Evolutionary conservation across 2,888 invertebrate genomes (phyloP), one percentile per base, ranked within the genome.

Genomic region (Drosophila mulleri): DNA sequence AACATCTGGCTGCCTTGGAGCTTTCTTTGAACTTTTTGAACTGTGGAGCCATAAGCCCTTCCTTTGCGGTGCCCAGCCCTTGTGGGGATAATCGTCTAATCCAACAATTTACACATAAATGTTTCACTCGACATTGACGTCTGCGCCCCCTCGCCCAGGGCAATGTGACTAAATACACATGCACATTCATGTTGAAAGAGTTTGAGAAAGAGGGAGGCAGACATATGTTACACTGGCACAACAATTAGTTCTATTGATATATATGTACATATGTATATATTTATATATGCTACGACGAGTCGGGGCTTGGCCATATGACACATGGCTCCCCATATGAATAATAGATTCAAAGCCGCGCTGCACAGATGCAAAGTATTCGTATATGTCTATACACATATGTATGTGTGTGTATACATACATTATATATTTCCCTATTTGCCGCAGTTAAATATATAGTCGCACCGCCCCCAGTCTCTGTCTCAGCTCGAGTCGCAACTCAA

Each of bases 191-290:
- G 18, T 2, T 26, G 18, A 32, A 20, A 20, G 23, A 32, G 32
- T 16, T 5, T 20, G 50, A 7, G 42, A 11, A 7, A 8, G n/a
- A 8, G n/a, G 6, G 9, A 26, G 48, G 39, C 41, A 35, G 35
- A 59, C 52, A 78, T 41, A 75, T 82, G 69, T 68, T 66, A 57
- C 64, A 56, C 67, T 50, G 32, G 61, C 63, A 72, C 68, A 80
- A 62, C 89, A 84, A 84, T 84, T 84, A 84, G 83, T 86, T 88
- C 56, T 73, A 86, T 83, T 86, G 83, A 86, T 71, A 57, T 71
- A 63, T 54, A 50, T 53, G 57, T 54, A 45, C 53, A 61, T 47
- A 50, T 57, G 82, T 70, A 52, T 74, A 85, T 66, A 48, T 74
- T 80, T 61, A 52, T 75, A 61, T 56, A 44, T 54, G 60, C 56